Evolutionary conservation across 1,140 invertebrate species (phyloP).

Genomic region (Temnothorax curvispinosus): DNA sequence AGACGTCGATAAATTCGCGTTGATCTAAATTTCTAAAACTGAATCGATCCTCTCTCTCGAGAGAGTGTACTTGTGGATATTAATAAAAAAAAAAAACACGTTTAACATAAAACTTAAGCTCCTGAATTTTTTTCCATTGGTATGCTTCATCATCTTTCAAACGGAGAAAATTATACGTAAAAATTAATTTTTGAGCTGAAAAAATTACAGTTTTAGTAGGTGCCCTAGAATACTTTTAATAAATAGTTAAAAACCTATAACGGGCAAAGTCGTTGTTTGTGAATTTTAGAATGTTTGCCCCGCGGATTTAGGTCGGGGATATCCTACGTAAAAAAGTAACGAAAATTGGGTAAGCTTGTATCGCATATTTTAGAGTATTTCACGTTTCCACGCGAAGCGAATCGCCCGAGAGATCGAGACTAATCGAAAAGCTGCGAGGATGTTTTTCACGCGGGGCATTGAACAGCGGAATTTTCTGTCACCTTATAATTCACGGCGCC

Average conservation of each 20-base stretch:
- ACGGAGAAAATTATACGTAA: not conserved
- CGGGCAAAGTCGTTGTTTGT: too few species aligned
- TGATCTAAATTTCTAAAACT: not conserved
- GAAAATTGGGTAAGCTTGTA: not conserved
- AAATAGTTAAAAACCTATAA: not conserved
- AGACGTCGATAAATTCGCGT: slow-evolving; percentile 27
- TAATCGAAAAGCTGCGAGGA: slow-evolving; percentile 31
- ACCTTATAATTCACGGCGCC: slow-evolving; percentile 29
- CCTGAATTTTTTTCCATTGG: not conserved
- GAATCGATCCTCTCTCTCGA: not conserved
- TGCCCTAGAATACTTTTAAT: not conserved
- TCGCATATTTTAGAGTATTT: not conserved
- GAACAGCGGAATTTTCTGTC: slow-evolving; percentile 45
- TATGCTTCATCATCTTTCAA: not conserved
- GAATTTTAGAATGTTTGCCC: not conserved
- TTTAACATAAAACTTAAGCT: not conserved
- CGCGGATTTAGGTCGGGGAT: not conserved
- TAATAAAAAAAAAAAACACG: not conserved
- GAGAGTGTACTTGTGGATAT: not conserved
- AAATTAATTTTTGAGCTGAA: not conserved
- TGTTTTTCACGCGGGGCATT: slow-evolving; percentile 4
- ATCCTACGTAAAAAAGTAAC: not conserved
- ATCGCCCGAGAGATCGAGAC: slow-evolving; percentile 47
- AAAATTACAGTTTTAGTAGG: not conserved
- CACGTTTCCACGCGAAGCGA: not conserved